Evolutionary conservation across 2,888 invertebrate species (phyloP), one percentile per base, ranked within the genome.

Genomic region (Sinelater perroti): DNA sequence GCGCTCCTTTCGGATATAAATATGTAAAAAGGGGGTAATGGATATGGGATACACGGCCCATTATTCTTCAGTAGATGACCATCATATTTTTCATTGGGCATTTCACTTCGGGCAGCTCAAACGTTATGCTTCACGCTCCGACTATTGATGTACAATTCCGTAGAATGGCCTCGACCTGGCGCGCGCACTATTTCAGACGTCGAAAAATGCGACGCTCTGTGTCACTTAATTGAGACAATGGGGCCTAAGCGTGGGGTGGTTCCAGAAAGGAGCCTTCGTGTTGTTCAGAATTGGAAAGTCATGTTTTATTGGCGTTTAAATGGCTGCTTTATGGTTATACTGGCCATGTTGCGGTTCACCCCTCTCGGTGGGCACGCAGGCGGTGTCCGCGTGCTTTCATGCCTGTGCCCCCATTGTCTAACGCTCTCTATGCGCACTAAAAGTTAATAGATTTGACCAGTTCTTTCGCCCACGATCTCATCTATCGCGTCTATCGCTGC

Each of bases 381-480:
- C n/a, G n/a, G n/a, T n/a, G n/a, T n/a, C n/a, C n/a, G n/a, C n/a
- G n/a, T n/a, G n/a, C n/a, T n/a, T n/a, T n/a, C n/a, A n/a, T n/a
- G n/a, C n/a, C n/a, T n/a, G n/a, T n/a, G n/a, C 10, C 10, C 10
- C n/a, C n/a, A 40, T 24, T 13, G 40, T 50, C 46, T 18, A 18
- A 24, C 50, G 36, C 30, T 55, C n/a, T n/a, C 50, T 55, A 55
- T 50, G 35, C 20, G 30, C 10, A 49, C 18, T 18, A 38, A 44
- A 60, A 36, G 36, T 60, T 60, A 60, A 60, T 60, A 60, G 59
- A 55, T 55, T 42, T 44, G 55, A 45, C 51, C 46, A 56, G 54
- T 61, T 46, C 49, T 60, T 46, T 52, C 63, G 64, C 63, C 66
- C 65, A 66, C 66, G 61, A 65, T 53, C 62, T 64, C 59, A 64